Evolutionary conservation across 2,797 vertebrate genomes (phyloP).

Genomic region (Xiphorhynchus erythropygius): DNA sequence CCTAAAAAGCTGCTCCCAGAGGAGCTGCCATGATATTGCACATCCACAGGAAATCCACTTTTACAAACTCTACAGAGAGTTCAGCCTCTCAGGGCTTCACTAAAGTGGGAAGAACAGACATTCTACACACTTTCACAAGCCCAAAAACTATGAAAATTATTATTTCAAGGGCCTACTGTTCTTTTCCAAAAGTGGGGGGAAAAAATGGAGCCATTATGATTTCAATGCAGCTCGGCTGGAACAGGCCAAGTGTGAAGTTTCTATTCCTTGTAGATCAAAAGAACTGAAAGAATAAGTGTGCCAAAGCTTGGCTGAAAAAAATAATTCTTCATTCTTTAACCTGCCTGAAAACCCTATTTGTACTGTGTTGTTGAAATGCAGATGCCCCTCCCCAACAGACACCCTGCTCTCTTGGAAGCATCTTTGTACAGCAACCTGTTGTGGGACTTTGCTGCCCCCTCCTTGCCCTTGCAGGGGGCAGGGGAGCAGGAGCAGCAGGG

Average conservation of each 20-base stretch:
- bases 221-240: background rate
- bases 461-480: background rate
- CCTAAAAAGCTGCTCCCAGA: background rate
- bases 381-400: background rate
- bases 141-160: rapidly evolving
- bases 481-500: background rate
- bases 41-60: background rate
- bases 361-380: rapidly evolving
- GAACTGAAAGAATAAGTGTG: background rate
- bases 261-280: background rate
- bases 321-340: background rate
- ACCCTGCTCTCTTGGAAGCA: background rate
- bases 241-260: rapidly evolving
- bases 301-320: background rate
- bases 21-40: background rate
- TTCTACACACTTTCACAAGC: background rate
- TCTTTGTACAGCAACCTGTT: rapidly evolving
- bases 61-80: background rate
- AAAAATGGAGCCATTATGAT: background rate
- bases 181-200: background rate
- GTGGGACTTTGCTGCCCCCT: rapidly evolving
- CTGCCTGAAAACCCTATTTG: background rate
- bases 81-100: background rate
- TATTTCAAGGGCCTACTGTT: background rate
- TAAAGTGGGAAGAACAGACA: background rate